phyloP scores from a whole-genome alignment of 2,888 invertebrate species.

The Bedellia somnulentella region DNA sequence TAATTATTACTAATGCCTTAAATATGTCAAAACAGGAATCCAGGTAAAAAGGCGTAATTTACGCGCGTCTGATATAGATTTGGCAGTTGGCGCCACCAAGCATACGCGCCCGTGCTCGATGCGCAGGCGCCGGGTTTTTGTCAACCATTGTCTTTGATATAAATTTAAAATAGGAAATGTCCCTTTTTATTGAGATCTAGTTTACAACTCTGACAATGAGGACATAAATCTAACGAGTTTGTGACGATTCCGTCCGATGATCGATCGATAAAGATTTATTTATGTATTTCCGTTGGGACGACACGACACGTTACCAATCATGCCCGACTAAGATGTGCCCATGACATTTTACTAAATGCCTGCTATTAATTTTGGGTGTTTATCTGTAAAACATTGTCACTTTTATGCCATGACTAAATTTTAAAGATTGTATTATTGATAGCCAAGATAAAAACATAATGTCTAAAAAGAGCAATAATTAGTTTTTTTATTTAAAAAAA shows the following conservation, averaged over 20 bases:
- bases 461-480: too few species aligned
- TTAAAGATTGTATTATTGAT: too few species aligned
- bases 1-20: conserved; percentile 63
- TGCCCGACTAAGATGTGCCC: too few species aligned
- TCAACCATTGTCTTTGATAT: conserved; percentile 60
- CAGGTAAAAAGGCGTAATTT: conserved; percentile 62
- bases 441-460: too few species aligned
- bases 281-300: conserved; percentile 44
- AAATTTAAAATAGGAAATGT: conserved; percentile 61
- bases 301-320: neutral
- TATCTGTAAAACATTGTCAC: too few species aligned
- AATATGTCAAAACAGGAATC: conserved; percentile 63
- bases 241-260: conserved; percentile 48
- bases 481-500: too few species aligned
- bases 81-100: conserved; percentile 57
- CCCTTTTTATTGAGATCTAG: conserved; percentile 61
- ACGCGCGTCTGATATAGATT: conserved; percentile 59
- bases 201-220: conserved; percentile 58
- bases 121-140: conserved; percentile 55
- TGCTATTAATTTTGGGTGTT: too few species aligned
- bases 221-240: conserved; percentile 56
- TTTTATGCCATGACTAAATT: too few species aligned
- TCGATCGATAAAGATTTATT: conserved; percentile 59
- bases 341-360: too few species aligned
- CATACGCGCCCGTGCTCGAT: conserved; percentile 20